Evolutionary conservation across 2,888 invertebrate species (phyloP).

Genomic region (Isoperla grammatica): DNA sequence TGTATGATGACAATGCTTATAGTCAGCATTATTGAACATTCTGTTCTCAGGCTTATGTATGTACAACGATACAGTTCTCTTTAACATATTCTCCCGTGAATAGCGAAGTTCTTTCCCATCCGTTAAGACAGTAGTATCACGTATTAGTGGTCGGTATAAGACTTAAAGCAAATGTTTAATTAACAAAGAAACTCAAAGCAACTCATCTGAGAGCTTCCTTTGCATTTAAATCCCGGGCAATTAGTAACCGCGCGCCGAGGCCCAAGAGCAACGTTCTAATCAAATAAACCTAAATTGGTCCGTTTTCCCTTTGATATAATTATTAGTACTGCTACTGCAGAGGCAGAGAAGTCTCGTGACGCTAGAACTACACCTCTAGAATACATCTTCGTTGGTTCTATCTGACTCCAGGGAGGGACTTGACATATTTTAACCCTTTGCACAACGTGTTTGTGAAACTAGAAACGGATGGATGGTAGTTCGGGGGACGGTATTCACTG

Average conservation of each 20-base stretch:
- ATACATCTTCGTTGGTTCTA: constrained; percentile 8
- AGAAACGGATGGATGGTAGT: too few relatives aligned
- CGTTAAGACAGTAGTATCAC: constrained; percentile 1
- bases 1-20: too few relatives aligned
- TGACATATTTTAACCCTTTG: too few relatives aligned
- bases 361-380: constrained; percentile 11
- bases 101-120: not conserved
- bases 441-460: too few relatives aligned
- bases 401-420: not conserved
- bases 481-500: too few relatives aligned
- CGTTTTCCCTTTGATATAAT: constrained; percentile 25
- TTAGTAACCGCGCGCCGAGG: constrained; percentile 14
- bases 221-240: constrained; percentile 31
- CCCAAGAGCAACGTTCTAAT: constrained; percentile 20
- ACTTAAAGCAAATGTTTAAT: constrained; percentile 20
- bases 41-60: too few relatives aligned
- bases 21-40: too few relatives aligned
- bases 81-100: not conserved
- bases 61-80: too few relatives aligned
- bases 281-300: constrained; percentile 28
- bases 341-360: not conserved
- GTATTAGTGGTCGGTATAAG: constrained; percentile 11
- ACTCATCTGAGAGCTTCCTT: constrained; percentile 23
- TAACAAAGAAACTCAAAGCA: constrained; percentile 19
- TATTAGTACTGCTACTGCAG: constrained; percentile 13